Evolutionary conservation across 2,888 invertebrate species (phyloP).

Genomic region (Nasonia oneida): DNA sequence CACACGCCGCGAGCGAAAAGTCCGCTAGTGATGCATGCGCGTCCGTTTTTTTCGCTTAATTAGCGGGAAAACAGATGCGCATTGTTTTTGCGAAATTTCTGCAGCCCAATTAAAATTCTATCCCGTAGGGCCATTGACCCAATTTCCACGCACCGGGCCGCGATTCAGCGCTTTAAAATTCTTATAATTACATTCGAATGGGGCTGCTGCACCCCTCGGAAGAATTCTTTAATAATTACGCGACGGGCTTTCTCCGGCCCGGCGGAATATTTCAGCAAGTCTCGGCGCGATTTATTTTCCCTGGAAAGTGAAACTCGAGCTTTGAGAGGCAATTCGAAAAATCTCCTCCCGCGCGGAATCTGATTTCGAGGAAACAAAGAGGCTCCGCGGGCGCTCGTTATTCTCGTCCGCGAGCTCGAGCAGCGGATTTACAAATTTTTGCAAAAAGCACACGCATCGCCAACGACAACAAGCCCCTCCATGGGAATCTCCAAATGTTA

Average conservation of each 20-base stretch:
- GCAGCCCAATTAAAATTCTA: slow-evolving; percentile 23
- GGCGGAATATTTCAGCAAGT: background rate
- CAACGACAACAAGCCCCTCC: background rate
- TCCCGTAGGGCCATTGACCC: slow-evolving; percentile 8
- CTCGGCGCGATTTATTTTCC: background rate
- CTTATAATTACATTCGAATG: slow-evolving; percentile 29
- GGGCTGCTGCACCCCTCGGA: background rate
- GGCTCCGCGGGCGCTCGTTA: background rate
- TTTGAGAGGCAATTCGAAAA: background rate
- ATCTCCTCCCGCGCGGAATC: background rate
- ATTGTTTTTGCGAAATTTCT: background rate
- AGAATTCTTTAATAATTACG: background rate
- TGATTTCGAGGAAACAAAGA: background rate
- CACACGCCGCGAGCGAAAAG: background rate
- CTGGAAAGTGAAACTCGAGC: too few relatives aligned
- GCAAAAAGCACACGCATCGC: background rate
- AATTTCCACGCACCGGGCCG: background rate
- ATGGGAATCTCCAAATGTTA: slow-evolving; percentile 28
- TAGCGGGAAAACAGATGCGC: background rate
- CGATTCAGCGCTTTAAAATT: slow-evolving; percentile 25
- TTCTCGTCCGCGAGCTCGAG: background rate
- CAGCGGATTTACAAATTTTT: background rate
- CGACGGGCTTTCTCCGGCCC: background rate
- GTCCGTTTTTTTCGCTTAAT: background rate
- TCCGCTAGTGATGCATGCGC: background rate